A percentile compares a stretch with the other conserved stretches of the same genome.
phyloP scores from a whole-genome alignment of 2,113 vertebrate species.

The Osmerus eperlanus region DNA sequence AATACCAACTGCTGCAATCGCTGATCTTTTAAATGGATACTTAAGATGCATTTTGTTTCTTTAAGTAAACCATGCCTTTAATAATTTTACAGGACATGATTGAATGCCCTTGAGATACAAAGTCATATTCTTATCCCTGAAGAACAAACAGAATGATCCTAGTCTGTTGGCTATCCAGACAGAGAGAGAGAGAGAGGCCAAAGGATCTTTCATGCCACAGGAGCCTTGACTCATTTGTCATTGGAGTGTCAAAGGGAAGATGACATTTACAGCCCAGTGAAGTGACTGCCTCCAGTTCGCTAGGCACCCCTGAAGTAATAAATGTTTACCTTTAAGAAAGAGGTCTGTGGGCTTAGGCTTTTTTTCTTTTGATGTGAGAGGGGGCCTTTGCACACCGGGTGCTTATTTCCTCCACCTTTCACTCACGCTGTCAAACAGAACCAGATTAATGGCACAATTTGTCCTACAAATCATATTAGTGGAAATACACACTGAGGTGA shows the following conservation, averaged over 20 bases:
- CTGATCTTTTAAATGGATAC: too few species aligned
- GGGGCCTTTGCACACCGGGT: slow-evolving; percentile 80
- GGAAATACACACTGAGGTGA: slow-evolving; percentile 80
- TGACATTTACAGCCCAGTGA: slow-evolving; percentile 96
- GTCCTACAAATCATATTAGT: slow-evolving; percentile 93
- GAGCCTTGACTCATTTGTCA: slow-evolving; percentile 90
- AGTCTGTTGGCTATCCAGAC: slow-evolving; percentile 37
- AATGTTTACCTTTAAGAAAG: slow-evolving; percentile 97
- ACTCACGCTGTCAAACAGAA: slow-evolving; percentile 83
- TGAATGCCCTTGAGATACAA: slow-evolving; percentile 4
- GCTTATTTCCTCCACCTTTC: slow-evolving; percentile 72
- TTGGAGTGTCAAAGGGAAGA: slow-evolving; percentile 91
- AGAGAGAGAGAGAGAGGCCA: slow-evolving; percentile 46
- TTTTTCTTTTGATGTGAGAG: slow-evolving; percentile 56
- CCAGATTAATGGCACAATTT: slow-evolving; percentile 93
- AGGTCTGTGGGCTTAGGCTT: slow-evolving; percentile 81
- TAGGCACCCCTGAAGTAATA: slow-evolving; percentile 92
- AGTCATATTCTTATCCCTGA: slow-evolving; percentile 3
- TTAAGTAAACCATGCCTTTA: too few species aligned
- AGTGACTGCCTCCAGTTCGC: slow-evolving; percentile 88
- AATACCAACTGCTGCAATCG: too few species aligned
- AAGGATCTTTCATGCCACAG: slow-evolving; percentile 52
- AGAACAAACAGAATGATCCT: slow-evolving; percentile 33
- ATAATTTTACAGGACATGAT: not conserved
- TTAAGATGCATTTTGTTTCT: too few species aligned